Conservation (phyloP, 2,888 invertebrate species). For the Drosophila flavopinicola region DNA sequence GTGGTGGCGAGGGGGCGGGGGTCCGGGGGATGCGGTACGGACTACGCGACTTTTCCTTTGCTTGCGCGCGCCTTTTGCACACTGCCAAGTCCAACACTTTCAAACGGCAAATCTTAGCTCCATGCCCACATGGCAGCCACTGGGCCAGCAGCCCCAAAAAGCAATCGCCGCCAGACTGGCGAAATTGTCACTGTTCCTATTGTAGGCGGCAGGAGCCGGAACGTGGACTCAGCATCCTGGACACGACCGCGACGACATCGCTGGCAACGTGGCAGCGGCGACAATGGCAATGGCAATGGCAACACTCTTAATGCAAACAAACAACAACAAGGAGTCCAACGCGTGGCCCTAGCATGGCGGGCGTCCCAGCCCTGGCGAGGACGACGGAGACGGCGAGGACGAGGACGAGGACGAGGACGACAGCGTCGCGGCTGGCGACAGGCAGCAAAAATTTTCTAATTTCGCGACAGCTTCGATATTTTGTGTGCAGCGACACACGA, state of each 20-base stretch:
- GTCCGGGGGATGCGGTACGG: slow-evolving; percentile 43
- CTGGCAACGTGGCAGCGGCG: slow-evolving; percentile 53
- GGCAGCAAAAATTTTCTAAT: slow-evolving; percentile 61
- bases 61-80: slow-evolving; percentile 56
- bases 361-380: slow-evolving; percentile 51
- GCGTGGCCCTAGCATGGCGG: slow-evolving; percentile 60
- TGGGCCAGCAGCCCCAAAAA: slow-evolving; percentile 18
- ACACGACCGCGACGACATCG: slow-evolving; percentile 30
- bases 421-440: slow-evolving; percentile 33
- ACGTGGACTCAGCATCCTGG: slow-evolving; percentile 46
- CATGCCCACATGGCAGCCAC: slow-evolving; percentile 49
- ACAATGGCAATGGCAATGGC: background rate
- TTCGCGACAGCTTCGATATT: slow-evolving; percentile 69
- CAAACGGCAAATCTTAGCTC: slow-evolving; percentile 51
- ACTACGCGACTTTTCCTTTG: slow-evolving; percentile 47
- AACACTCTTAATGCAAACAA: slow-evolving; percentile 13
- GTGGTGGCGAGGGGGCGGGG: slow-evolving; percentile 14
- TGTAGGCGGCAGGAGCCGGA: slow-evolving; percentile 4
- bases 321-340: slow-evolving; percentile 29
- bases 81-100: slow-evolving; percentile 49
- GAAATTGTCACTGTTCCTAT: slow-evolving; percentile 5
- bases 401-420: slow-evolving; percentile 8
- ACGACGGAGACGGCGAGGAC: slow-evolving; percentile 17
- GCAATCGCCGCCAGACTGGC: slow-evolving; percentile 17
- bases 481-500: slow-evolving; percentile 30